Evolutionary conservation across 1,140 invertebrate species (phyloP).

Genomic region (Bactericera cockerelli): DNA sequence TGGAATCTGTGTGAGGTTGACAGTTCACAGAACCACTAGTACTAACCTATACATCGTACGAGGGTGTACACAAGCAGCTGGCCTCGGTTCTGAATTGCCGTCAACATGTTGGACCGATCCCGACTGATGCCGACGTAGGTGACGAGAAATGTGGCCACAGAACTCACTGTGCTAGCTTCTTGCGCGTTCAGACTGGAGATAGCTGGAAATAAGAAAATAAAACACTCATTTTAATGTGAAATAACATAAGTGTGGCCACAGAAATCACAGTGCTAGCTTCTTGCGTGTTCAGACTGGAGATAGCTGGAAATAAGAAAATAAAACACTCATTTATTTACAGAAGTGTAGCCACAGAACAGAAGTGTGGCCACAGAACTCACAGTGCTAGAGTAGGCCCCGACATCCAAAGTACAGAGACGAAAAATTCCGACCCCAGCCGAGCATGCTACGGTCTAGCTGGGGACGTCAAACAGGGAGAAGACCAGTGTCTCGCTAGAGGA

Average conservation of each 20-base stretch:
- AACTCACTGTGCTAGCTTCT: conserved; percentile 42
- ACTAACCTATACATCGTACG: conserved; percentile 32
- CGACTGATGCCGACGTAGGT: conserved; percentile 36
- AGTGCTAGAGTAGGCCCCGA: too few relatives aligned
- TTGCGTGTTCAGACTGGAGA: conserved; percentile 37
- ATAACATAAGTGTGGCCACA: conserved; percentile 15
- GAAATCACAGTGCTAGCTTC: conserved; percentile 43
- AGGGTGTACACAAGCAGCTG: conserved; percentile 35
- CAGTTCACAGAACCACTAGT: too few relatives aligned
- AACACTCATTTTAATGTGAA: conserved; percentile 7
- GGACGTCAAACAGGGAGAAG: too few relatives aligned
- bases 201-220: conserved; percentile 28
- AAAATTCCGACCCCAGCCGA: too few relatives aligned
- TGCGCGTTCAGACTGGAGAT: conserved; percentile 37
- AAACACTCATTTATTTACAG: conserved; percentile 9
- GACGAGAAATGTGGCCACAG: conserved; percentile 37
- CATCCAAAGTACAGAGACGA: too few relatives aligned
- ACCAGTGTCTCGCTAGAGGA: too few relatives aligned
- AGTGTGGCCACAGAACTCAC: too few relatives aligned
- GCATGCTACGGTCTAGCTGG: too few relatives aligned
- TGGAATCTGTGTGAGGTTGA: too few relatives aligned
- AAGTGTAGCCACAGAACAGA: too few relatives aligned
- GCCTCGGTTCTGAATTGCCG: conserved; percentile 35
- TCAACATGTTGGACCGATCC: conserved; percentile 32
- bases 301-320: conserved; percentile 29